Evolutionary conservation across 2,797 vertebrate species (phyloP).

Genomic region (Valencia hispanica): DNA sequence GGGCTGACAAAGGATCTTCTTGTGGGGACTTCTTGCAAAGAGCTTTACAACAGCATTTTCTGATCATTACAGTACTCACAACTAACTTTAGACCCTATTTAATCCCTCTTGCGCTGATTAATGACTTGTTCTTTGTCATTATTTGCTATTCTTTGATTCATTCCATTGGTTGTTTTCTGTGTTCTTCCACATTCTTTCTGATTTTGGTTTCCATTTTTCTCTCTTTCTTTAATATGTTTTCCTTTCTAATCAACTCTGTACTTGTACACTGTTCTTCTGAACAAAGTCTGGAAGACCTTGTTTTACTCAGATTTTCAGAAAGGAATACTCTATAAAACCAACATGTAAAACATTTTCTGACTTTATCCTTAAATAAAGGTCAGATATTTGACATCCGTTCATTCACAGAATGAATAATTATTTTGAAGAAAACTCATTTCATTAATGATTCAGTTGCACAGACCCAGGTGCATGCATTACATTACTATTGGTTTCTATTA

Average conservation of each 20-base stretch:
- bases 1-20: background rate
- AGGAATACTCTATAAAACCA: background rate
- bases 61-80: background rate
- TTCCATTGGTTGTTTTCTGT: background rate
- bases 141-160: background rate
- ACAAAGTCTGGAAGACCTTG: background rate
- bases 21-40: background rate
- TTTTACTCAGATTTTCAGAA: background rate
- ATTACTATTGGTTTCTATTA: background rate
- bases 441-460: background rate
- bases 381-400: background rate
- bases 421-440: background rate
- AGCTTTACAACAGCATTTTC: background rate
- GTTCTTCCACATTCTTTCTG: background rate
- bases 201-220: background rate
- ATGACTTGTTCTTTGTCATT: background rate
- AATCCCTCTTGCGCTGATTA: background rate
- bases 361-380: background rate
- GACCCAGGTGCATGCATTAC: background rate
- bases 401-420: background rate
- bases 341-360: background rate
- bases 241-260: background rate
- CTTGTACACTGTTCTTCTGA: background rate
- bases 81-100: background rate
- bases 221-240: background rate